Percentiles rank a stretch among this genome's conserved stretches.
Evolutionary conservation across 2,888 invertebrate species (phyloP).

Genomic region (Heteropelma amictum): DNA sequence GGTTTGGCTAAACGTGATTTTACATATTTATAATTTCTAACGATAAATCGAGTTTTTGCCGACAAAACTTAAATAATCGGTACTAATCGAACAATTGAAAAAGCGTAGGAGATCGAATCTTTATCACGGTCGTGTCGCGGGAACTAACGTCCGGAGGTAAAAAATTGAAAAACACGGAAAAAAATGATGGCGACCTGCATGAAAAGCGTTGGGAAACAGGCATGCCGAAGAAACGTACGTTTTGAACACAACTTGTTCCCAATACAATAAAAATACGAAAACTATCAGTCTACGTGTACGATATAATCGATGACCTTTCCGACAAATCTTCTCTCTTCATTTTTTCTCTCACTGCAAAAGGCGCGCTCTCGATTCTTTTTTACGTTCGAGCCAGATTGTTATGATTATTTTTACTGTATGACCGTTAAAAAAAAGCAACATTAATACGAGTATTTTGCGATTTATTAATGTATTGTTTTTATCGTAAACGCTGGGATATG

Average conservation of each 20-base stretch:
- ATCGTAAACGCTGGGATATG: conserved; percentile 61
- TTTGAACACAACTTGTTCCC: conserved; percentile 36
- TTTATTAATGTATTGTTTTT: conserved; percentile 65
- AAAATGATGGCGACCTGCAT: conserved; percentile 78
- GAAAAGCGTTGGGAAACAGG: conserved; percentile 75
- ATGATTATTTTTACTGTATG: background rate
- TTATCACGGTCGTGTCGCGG: conserved; percentile 10
- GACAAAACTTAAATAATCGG: background rate
- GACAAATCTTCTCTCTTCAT: conserved; percentile 30
- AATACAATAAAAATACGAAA: conserved; percentile 32
- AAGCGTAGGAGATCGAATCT: no score
- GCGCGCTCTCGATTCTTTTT: conserved; percentile 48
- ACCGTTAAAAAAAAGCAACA: background rate
- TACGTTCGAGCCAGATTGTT: background rate
- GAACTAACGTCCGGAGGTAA: conserved; percentile 11
- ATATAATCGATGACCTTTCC: conserved; percentile 68
- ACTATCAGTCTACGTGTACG: conserved; percentile 11
- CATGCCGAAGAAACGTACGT: conserved; percentile 75
- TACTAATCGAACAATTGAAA: no score
- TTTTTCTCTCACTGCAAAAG: conserved; percentile 38
- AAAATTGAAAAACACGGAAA: conserved; percentile 20
- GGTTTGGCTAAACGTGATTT: background rate
- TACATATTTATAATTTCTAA: no score
- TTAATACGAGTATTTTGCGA: background rate
- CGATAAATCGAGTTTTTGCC: no score